Percentiles rank a stretch among this genome's conserved stretches.
Conservation (phyloP, 2,888 invertebrate species). For the Steinernema carpocapsae region DNA sequence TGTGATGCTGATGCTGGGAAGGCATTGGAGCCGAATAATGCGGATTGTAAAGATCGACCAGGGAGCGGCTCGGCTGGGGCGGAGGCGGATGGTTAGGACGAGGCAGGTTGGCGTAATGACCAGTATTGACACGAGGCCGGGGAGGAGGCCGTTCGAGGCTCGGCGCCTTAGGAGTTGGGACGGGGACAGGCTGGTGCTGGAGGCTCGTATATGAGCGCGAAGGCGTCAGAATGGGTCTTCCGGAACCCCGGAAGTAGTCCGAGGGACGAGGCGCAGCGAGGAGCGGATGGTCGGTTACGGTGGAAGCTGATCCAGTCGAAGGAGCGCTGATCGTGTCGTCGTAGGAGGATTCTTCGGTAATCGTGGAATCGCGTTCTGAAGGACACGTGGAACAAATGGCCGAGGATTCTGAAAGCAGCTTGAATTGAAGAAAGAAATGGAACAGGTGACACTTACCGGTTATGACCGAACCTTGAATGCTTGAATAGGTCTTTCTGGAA, state of each 20-base stretch:
- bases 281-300: constrained; percentile 16
- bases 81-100: constrained; percentile 37
- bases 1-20: background rate
- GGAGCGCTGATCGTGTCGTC: constrained; percentile 19
- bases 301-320: background rate
- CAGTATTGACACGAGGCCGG: background rate
- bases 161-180: constrained; percentile 32
- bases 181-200: constrained; percentile 36
- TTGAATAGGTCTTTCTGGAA: background rate
- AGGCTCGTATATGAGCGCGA: constrained; percentile 42
- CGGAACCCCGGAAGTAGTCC: constrained; percentile 41
- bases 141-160: background rate
- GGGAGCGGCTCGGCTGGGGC: constrained; percentile 35
- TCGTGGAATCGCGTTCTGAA: constrained; percentile 38
- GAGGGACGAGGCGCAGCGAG: constrained; percentile 24
- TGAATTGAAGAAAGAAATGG: too few species aligned
- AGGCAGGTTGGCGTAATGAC: constrained; percentile 26
- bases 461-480: background rate
- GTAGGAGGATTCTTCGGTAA: constrained; percentile 41
- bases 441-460: background rate
- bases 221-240: constrained; percentile 39
- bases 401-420: constrained; percentile 4
- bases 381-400: constrained; percentile 37
- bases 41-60: constrained; percentile 34
- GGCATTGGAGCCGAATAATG: background rate